phyloP scores from a whole-genome alignment of 2,797 vertebrate species.

The Corythornis leucogaster region DNA sequence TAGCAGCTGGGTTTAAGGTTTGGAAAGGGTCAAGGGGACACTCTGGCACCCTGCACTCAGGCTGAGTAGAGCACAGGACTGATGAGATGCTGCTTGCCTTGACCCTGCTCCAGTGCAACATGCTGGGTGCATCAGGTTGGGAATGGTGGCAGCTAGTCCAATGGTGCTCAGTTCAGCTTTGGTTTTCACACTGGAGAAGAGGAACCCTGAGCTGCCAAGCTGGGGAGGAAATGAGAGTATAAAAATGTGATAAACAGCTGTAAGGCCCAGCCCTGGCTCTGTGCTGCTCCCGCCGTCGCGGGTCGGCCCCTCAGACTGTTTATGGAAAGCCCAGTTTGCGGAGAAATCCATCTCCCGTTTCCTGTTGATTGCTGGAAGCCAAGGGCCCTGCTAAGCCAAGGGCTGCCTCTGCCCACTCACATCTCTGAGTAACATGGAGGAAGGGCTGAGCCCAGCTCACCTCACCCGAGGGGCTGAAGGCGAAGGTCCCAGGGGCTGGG shows the following conservation, averaged over 20 bases:
- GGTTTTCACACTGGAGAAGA: background rate
- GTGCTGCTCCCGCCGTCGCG: constrained; percentile 36
- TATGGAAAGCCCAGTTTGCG: constrained; percentile 71
- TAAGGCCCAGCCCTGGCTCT: constrained; percentile 34
- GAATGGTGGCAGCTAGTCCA: background rate
- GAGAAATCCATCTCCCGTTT: constrained; percentile 75
- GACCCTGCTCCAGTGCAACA: background rate
- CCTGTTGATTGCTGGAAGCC: constrained; percentile 69
- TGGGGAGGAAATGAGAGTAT: constrained; percentile 35
- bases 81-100: background rate
- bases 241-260: constrained; percentile 60
- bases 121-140: background rate
- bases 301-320: constrained; percentile 70
- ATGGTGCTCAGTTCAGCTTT: accelerated
- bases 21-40: background rate
- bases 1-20: background rate
- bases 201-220: background rate
- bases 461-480: accelerated
- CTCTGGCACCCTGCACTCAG: background rate
- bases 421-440: background rate
- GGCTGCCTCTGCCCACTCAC: background rate
- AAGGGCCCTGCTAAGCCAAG: constrained; percentile 41
- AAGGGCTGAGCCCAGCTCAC: background rate
- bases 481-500: accelerated
- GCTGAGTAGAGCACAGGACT: background rate